Percentiles rank a stretch among this genome's conserved stretches.
phyloP scores from a whole-genome alignment of 37 sponge, comb jelly and placozoan genomes.

The Hexactinellida sp. region DNA sequence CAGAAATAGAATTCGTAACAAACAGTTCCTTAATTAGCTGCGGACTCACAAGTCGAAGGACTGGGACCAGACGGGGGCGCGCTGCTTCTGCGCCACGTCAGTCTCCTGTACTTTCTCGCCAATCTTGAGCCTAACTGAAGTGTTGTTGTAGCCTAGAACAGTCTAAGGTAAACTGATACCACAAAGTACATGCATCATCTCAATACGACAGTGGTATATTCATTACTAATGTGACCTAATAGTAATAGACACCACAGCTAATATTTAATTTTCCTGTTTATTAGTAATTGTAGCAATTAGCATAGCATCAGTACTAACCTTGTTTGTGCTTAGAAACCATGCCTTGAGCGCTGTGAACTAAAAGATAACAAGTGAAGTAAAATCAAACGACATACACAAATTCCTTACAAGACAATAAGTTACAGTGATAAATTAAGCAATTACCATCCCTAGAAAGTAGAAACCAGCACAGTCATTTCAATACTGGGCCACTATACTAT shows the following conservation, averaged over 20 bases:
- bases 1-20: too few relatives aligned
- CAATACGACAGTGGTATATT: too few relatives aligned
- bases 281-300: background rate
- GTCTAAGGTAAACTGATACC: background rate
- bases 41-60: background rate
- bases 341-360: conserved; percentile 10
- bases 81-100: background rate
- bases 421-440: too few relatives aligned
- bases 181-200: too few relatives aligned
- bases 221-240: too few relatives aligned
- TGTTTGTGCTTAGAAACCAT: background rate
- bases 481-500: too few relatives aligned
- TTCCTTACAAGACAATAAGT: background rate
- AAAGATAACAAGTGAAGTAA: background rate
- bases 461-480: too few relatives aligned
- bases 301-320: background rate
- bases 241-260: background rate
- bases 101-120: conserved; percentile 1
- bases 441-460: too few relatives aligned
- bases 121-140: background rate
- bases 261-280: background rate
- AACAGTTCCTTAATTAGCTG: too few relatives aligned
- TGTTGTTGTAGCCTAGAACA: background rate
- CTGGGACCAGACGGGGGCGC: conserved; percentile 1
- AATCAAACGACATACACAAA: background rate